Base-by-base conservation (phyloP, 1,140 invertebrate species). In the Apis cerana region DNA sequence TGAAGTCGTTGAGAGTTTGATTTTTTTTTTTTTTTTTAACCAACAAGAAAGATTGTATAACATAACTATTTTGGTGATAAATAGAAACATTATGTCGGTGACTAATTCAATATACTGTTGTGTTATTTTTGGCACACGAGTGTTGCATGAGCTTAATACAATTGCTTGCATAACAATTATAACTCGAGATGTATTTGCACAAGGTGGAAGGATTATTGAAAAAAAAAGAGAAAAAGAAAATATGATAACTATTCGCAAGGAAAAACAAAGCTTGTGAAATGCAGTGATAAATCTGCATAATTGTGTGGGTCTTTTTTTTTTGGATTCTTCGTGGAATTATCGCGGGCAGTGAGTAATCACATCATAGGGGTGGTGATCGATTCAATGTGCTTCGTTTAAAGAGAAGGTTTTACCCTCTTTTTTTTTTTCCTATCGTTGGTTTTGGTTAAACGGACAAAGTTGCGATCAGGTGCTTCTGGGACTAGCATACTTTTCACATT, bases 261-360 rank as follows among this genome's bases (percentile, higher is more conserved):
- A 93, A 92, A 93, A 92, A 92, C 80, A 92, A 93, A 93, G 92
- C 92, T 93, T 93, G 86, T 92, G 80, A 70, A 43, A 56, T 62
- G 79, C 78, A 72, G 56, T 74, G 52, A 56, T 62, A 52, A 74
- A 43, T 65, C 59, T 81, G 74, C 62, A 52, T 80, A 69, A 72
- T 9, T 70, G 71, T 75, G 75, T 75, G 71, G 59, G 75, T 65
- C 77, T 62, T 58, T 82, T 62, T 33, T 33, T 33, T 33, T 33
- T 2, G 33, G 2, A 68, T 74, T 87, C 23, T 83, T 76, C 74
- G 64, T 75, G 67, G 72, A 78, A n/a, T 69, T 78, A 76, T 84
- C 75, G 69, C 76, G 67, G 85, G 76, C 78, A 43, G 33, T 43
- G 70, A 85, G 64, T 23, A 77, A 65, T 52, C 85, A 68, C 71